phyloP scores from a whole-genome alignment of 1,140 invertebrate genomes.

The Drusus annulatus region DNA sequence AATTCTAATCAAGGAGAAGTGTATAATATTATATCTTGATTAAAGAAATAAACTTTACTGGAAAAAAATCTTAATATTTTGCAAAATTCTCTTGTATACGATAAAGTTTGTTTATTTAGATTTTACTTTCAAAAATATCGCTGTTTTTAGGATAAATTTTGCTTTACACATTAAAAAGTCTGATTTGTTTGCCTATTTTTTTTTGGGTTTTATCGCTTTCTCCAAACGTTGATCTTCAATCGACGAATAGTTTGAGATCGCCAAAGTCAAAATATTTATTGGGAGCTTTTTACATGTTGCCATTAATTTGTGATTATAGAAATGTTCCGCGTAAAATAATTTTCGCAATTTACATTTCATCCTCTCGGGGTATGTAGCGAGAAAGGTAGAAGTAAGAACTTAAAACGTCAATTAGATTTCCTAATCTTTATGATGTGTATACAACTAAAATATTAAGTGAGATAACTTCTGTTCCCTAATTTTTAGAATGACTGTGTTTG shows the following conservation, averaged over 20 bases:
- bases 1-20: not conserved
- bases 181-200: slow-evolving; percentile 18
- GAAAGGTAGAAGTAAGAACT: too few species aligned
- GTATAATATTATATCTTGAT: too few species aligned
- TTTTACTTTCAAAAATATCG: too few species aligned
- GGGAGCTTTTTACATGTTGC: slow-evolving; percentile 18
- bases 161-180: slow-evolving; percentile 16
- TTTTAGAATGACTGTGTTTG: not conserved
- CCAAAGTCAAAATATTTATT: not conserved
- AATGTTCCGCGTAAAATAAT: not conserved
- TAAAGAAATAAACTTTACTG: slow-evolving; percentile 5
- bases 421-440: too few species aligned
- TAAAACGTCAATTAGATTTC: too few species aligned
- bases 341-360: not conserved
- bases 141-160: slow-evolving; percentile 2
- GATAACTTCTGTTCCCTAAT: too few species aligned
- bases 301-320: not conserved
- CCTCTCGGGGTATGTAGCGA: not conserved
- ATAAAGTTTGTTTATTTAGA: too few species aligned
- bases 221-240: not conserved
- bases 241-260: not conserved
- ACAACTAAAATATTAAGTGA: too few species aligned
- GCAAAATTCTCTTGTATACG: too few species aligned
- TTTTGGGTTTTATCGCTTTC: not conserved
- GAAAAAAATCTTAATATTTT: not conserved